These are phyloP conservation scores for Oryctes rhinoceros DNA, from an alignment of 1,140 invertebrate species.

Conservation along the genomic window DNA sequence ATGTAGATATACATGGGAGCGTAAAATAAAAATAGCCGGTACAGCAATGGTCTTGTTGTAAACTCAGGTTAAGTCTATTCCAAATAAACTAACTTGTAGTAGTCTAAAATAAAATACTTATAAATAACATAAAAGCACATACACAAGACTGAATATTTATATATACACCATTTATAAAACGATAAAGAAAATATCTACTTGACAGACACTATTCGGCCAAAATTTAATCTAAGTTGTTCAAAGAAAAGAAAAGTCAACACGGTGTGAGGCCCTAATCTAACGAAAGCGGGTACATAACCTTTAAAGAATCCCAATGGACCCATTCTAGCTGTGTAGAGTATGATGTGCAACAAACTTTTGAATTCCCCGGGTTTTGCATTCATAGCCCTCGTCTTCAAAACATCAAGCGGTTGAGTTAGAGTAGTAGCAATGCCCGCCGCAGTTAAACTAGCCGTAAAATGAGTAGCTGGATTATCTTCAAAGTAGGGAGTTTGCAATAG, in stretches of 20 bases:
- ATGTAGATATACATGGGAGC: too few species aligned
- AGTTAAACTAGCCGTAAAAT: constrained; percentile 88
- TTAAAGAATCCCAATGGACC: constrained; percentile 97
- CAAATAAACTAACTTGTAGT: too few species aligned
- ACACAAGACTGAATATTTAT: too few species aligned
- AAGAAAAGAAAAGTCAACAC: constrained; percentile 97
- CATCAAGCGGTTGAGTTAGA: constrained; percentile 95
- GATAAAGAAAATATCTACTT: background rate
- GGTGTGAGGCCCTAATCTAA: constrained; percentile 97
- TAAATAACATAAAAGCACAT: too few species aligned
- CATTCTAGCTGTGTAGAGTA: constrained; percentile 84
- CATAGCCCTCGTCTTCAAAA: constrained; percentile 97
- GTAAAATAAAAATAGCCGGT: too few species aligned
- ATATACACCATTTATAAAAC: background rate
- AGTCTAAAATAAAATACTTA: too few species aligned
- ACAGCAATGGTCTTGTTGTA: too few species aligned
- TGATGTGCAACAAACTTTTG: constrained; percentile 75
- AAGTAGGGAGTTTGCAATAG: constrained; percentile 80
- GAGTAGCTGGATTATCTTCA: constrained; percentile 85
- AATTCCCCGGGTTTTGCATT: constrained; percentile 86
- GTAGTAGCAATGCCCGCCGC: constrained; percentile 95
- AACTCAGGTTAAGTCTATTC: too few species aligned
- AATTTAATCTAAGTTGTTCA: constrained; percentile 91
- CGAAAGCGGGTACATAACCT: constrained; percentile 97
- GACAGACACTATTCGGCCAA: constrained; percentile 66